Evolutionary conservation across 2,797 vertebrate genomes (phyloP).

Genomic region (Anableps anableps): DNA sequence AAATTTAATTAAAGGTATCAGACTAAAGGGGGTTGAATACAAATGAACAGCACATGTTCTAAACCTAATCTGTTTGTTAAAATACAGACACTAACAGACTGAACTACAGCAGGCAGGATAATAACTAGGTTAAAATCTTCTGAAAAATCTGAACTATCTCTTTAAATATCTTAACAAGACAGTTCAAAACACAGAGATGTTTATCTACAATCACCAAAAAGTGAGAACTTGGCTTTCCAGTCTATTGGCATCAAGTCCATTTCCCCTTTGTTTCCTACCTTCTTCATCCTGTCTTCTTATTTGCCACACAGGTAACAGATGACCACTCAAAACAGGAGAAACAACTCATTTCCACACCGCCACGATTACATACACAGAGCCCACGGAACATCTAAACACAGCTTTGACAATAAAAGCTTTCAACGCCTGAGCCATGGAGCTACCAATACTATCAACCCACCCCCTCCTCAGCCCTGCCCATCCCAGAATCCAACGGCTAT

Average conservation of each 20-base stretch:
- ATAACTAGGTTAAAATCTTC: background rate
- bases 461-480: slow-evolving; percentile 1
- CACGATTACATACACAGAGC: background rate
- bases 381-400: background rate
- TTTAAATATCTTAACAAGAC: background rate
- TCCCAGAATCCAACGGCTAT: slow-evolving; percentile 42
- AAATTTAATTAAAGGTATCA: background rate
- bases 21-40: background rate
- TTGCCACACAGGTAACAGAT: background rate
- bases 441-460: slow-evolving; percentile 1
- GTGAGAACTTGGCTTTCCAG: background rate
- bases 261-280: background rate
- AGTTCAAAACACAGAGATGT: background rate
- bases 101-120: background rate
- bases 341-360: background rate
- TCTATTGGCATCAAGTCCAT: background rate
- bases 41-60: background rate
- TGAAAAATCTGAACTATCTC: background rate
- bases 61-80: background rate
- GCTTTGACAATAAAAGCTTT: slow-evolving; percentile 26
- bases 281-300: background rate
- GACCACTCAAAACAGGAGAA: background rate
- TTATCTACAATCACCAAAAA: background rate
- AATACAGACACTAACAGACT: background rate
- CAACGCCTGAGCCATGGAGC: slow-evolving; percentile 9